Evolutionary conservation across 1,140 invertebrate genomes (phyloP).

Genomic region (Drosophila mauritiana): DNA sequence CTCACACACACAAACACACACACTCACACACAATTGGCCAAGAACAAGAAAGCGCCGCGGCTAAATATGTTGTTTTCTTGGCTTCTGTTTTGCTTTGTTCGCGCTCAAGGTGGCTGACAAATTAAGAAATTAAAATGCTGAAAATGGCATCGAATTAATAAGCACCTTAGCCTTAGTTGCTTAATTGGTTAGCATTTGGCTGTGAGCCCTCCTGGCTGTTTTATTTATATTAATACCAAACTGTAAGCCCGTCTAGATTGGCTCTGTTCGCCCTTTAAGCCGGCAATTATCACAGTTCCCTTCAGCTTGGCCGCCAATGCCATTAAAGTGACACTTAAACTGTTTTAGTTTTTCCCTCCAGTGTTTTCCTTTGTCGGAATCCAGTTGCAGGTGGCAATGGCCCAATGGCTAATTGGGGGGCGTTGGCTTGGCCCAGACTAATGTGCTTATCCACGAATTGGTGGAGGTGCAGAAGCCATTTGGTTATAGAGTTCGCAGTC

Average conservation of each 20-base stretch:
- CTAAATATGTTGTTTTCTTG: slow-evolving; percentile 53
- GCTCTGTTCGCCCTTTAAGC: slow-evolving; percentile 2
- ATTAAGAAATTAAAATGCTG: slow-evolving; percentile 77
- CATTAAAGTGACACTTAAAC: slow-evolving; percentile 81
- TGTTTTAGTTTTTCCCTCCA: slow-evolving; percentile 69
- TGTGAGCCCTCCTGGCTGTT: slow-evolving; percentile 20
- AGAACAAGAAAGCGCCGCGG: slow-evolving; percentile 22
- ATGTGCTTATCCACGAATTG: slow-evolving; percentile 24
- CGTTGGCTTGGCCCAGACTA: slow-evolving; percentile 31
- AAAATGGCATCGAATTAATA: slow-evolving; percentile 68
- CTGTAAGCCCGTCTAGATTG: slow-evolving; percentile 58
- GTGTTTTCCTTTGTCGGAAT: slow-evolving; percentile 33
- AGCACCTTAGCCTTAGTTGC: slow-evolving; percentile 64
- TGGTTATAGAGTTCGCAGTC: background rate
- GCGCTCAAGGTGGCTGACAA: slow-evolving; percentile 40
- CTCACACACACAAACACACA: slow-evolving; percentile 75
- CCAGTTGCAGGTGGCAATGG: slow-evolving; percentile 64
- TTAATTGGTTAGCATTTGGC: slow-evolving; percentile 71
- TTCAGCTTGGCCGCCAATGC: slow-evolving; percentile 50
- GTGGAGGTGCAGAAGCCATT: background rate
- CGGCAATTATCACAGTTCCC: slow-evolving; percentile 65
- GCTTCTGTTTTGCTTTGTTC: slow-evolving; percentile 27
- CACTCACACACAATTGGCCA: slow-evolving; percentile 75
- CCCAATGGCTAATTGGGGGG: slow-evolving; percentile 41
- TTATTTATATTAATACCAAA: slow-evolving; percentile 68